phyloP scores from a whole-genome alignment of 2,888 invertebrate genomes.

The Orchesellides sinensis region DNA sequence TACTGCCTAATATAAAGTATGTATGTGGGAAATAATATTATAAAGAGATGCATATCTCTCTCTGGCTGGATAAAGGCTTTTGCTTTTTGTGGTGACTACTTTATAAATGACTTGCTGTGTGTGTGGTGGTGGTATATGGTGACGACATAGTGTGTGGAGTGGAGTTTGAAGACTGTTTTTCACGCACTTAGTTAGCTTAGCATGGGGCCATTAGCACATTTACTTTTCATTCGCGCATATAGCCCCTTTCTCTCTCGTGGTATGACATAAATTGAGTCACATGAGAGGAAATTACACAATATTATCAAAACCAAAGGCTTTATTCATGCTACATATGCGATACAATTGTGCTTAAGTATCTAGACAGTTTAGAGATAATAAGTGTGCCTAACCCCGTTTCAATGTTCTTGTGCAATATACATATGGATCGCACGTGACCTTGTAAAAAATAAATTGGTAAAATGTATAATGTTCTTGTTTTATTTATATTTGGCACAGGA shows the following conservation, averaged over 20 bases:
- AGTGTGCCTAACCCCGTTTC: too few species aligned
- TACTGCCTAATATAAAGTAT: constrained; percentile 21
- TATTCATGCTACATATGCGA: too few species aligned
- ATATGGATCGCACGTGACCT: neutral
- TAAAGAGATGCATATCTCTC: neutral
- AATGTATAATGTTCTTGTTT: neutral
- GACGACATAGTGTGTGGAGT: too few species aligned
- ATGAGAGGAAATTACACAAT: constrained; percentile 35
- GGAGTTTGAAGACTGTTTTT: constrained; percentile 6
- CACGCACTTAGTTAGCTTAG: constrained; percentile 58
- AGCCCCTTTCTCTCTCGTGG: neutral
- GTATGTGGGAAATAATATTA: constrained; percentile 9
- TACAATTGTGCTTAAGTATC: too few species aligned
- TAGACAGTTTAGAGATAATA: too few species aligned
- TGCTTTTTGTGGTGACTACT: constrained; percentile 28
- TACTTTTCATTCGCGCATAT: constrained; percentile 54
- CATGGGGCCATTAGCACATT: constrained; percentile 61
- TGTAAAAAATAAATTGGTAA: neutral
- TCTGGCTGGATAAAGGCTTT: neutral
- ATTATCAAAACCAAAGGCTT: neutral
- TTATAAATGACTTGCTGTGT: neutral
- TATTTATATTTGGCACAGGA: constrained; percentile 79
- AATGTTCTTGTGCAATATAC: too few species aligned
- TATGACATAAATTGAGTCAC: constrained; percentile 63
- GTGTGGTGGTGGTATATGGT: neutral